Evolutionary conservation across 2,797 vertebrate genomes (phyloP).

Genomic region (Melanogrammus aeglefinus): DNA sequence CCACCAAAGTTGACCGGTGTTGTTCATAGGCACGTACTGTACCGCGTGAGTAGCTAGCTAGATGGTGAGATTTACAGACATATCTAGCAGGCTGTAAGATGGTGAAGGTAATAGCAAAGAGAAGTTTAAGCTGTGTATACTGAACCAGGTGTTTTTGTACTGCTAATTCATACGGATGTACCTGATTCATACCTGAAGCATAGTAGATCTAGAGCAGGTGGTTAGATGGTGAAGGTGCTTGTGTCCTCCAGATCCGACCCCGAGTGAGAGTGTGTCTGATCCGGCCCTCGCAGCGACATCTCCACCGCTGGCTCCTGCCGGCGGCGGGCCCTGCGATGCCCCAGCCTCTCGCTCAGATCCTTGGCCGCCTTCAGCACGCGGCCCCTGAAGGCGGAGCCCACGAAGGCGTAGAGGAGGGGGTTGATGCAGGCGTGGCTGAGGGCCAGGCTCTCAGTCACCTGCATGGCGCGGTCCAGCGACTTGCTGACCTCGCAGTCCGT

Average conservation of each 20-base stretch:
- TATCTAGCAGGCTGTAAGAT: too few relatives aligned
- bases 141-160: too few relatives aligned
- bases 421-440: slow-evolving; percentile 90
- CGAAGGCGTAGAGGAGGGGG: slow-evolving; percentile 85
- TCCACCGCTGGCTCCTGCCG: slow-evolving; percentile 56
- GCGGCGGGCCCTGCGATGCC: slow-evolving; percentile 48
- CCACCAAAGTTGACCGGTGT: too few relatives aligned
- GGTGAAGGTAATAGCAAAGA: too few relatives aligned
- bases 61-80: too few relatives aligned
- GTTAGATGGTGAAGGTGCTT: slow-evolving; percentile 76
- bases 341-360: slow-evolving; percentile 63
- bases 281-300: slow-evolving; percentile 60
- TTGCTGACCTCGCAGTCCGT: slow-evolving; percentile 81
- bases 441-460: slow-evolving; percentile 86
- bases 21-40: too few relatives aligned
- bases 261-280: slow-evolving; percentile 67
- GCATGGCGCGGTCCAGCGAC: slow-evolving; percentile 76
- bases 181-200: too few relatives aligned
- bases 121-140: too few relatives aligned
- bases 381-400: slow-evolving; percentile 87
- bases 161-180: too few relatives aligned
- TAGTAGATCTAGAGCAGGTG: too few relatives aligned
- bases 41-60: too few relatives aligned
- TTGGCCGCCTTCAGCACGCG: slow-evolving; percentile 81
- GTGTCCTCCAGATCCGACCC: slow-evolving; percentile 76